A percentile compares a stretch with the other conserved stretches of the same genome.
These are phyloP conservation scores for Rhea pennata DNA, from an alignment of 2,113 vertebrate species.

Conservation along the genomic window DNA sequence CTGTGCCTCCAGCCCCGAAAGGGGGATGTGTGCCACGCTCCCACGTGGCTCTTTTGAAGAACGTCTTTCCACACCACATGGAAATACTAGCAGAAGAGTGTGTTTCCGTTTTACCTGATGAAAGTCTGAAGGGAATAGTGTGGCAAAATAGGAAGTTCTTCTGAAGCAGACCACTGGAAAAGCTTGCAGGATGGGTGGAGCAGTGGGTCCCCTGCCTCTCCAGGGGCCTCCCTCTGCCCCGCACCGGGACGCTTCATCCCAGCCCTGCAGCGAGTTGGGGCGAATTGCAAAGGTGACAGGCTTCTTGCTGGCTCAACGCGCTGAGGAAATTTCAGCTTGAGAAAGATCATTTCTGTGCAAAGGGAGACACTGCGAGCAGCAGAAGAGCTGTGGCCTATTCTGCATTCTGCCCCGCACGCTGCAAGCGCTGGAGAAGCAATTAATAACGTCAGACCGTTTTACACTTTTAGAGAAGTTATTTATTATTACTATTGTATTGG, in stretches of 20 bases:
- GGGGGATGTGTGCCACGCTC: neutral
- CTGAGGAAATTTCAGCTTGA: neutral
- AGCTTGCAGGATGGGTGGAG: neutral
- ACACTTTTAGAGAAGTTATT: conserved; percentile 36
- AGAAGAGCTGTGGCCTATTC: neutral
- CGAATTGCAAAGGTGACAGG: neutral
- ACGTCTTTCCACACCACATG: neutral
- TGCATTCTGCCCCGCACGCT: neutral
- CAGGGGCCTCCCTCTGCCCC: neutral
- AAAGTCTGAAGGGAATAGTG: neutral
- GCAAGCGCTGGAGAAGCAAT: conserved; percentile 29
- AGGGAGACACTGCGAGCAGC: neutral
- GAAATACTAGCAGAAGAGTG: neutral
- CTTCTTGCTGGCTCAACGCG: neutral
- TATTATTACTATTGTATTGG: conserved; percentile 54
- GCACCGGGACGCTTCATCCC: neutral
- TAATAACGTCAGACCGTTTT: conserved; percentile 47
- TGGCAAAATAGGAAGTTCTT: neutral
- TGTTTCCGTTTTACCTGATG: fast-evolving
- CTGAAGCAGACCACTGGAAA: neutral
- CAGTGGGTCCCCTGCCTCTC: neutral
- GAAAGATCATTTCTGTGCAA: neutral
- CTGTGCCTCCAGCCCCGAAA: neutral
- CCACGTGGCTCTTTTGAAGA: neutral
- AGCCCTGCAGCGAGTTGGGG: neutral